Evolutionary conservation across 2,888 invertebrate species (phyloP), one percentile per base, ranked within the genome.

Genomic region (Elegia similella): DNA sequence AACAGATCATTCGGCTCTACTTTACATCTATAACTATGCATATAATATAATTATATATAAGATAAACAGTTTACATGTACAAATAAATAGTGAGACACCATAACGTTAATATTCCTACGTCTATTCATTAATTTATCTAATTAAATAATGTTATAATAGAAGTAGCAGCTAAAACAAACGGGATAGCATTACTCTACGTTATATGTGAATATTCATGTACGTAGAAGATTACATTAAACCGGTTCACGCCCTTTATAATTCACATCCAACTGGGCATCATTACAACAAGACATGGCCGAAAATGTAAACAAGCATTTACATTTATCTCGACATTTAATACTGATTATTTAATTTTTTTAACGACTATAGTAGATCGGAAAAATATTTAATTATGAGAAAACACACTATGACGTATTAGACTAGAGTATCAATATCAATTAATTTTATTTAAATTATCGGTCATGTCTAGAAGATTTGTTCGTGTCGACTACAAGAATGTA

Each of bases 11-110:
- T 79, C 72, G 60, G 72, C 65, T 68, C 82, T 84, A 84, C 73
- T 67, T 76, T 73, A 66, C 67, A 68, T 69, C 66, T 73, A 50
- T 34, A 50, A 72, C 69, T 76, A 76, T 74, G 72, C 70, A 65
- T 61, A 66, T 60, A 62, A 55, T 58, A 55, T 56, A 30, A 30
- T 47, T 47, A 47, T 47, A 47, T 47, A 61, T 6, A n/a, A 6
- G 38, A 72, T 73, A 73, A 77, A 79, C 73, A 73, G 61, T 69
- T 76, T 72, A 75, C 76, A 81, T 73, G 67, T 84, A 82, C 73
- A 86, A 86, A 85, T 84, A 85, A 85, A 84, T 85, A 84, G 62
- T 72, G 75, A 75, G 70, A 75, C 69, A 72, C 75, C 83, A 83
- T 80, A 72, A 83, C 78, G 77, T 80, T 76, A 65, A 70, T 69